Percentiles rank a stretch among this genome's conserved stretches.
These are phyloP conservation scores for Poeciliopsis presidionis DNA, from an alignment of 2,797 vertebrate species.

Conservation along the genomic window DNA sequence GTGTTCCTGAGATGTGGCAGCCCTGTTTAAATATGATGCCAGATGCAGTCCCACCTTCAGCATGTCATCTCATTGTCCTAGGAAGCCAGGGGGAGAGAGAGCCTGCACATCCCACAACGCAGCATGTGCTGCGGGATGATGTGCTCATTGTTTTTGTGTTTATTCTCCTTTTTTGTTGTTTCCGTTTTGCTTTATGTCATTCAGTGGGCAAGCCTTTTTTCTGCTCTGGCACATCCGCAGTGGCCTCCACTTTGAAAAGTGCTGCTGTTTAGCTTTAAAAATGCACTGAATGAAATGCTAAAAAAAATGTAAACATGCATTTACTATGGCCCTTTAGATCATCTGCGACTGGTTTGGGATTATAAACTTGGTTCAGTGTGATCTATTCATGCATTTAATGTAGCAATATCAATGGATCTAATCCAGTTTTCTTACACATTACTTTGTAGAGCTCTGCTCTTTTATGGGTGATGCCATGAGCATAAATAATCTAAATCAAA, in stretches of 20 bases:
- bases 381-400: slow-evolving; percentile 20
- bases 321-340: background rate
- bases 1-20: slow-evolving; percentile 84
- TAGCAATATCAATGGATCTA: slow-evolving; percentile 16
- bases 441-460: slow-evolving; percentile 23
- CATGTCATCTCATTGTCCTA: slow-evolving; percentile 84
- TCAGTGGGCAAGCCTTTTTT: slow-evolving; percentile 25
- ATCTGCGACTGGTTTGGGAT: slow-evolving; percentile 1
- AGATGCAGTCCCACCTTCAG: slow-evolving; percentile 86
- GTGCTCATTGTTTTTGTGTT: slow-evolving; percentile 59
- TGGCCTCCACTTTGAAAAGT: slow-evolving; percentile 66
- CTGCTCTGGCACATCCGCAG: slow-evolving; percentile 41
- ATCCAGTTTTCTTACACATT: slow-evolving; percentile 27
- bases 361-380: slow-evolving; percentile 17
- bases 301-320: slow-evolving; percentile 1
- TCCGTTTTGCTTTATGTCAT: slow-evolving; percentile 64
- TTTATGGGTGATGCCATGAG: slow-evolving; percentile 21
- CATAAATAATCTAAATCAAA: slow-evolving; percentile 66
- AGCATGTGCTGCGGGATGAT: slow-evolving; percentile 69
- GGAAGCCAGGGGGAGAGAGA: slow-evolving; percentile 70
- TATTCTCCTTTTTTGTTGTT: slow-evolving; percentile 55
- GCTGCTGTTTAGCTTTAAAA: slow-evolving; percentile 36
- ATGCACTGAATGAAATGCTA: slow-evolving; percentile 9
- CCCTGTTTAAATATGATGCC: slow-evolving; percentile 83
- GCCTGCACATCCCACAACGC: slow-evolving; percentile 70